A percentile compares a stretch with the other conserved stretches of the same genome.
Evolutionary conservation across 2,797 vertebrate species (phyloP).

Genomic region (Ambastaia sidthimunki): DNA sequence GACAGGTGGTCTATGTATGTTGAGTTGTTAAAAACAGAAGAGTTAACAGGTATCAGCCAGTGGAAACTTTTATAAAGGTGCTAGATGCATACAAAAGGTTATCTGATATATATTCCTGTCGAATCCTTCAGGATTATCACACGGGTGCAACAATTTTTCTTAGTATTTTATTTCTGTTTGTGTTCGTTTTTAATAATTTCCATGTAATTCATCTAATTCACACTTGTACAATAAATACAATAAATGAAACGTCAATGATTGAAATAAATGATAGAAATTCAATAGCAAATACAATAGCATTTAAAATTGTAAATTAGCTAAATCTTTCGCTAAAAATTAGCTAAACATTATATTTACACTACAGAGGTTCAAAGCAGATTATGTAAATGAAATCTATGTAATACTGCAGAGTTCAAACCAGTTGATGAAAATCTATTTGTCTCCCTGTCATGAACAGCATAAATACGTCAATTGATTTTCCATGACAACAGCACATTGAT

Average conservation of each 20-base stretch:
- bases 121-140: neutral
- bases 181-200: too few species aligned
- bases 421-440: neutral
- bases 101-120: neutral
- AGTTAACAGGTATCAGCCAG: conserved; percentile 18
- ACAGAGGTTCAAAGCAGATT: too few species aligned
- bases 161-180: neutral
- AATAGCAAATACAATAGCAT: too few species aligned
- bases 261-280: too few species aligned
- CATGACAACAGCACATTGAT: neutral
- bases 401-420: neutral
- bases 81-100: neutral
- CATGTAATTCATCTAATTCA: too few species aligned
- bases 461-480: neutral
- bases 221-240: too few species aligned
- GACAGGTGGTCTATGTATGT: conserved; percentile 43
- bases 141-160: neutral
- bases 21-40: neutral
- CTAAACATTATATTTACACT: neutral
- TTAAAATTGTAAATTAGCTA: too few species aligned
- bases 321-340: too few species aligned
- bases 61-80: neutral
- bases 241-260: neutral
- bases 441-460: neutral
- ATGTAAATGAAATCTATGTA: neutral